Conservation (phyloP, 2,888 invertebrate genomes). For the Meghimatium bilineatum region DNA sequence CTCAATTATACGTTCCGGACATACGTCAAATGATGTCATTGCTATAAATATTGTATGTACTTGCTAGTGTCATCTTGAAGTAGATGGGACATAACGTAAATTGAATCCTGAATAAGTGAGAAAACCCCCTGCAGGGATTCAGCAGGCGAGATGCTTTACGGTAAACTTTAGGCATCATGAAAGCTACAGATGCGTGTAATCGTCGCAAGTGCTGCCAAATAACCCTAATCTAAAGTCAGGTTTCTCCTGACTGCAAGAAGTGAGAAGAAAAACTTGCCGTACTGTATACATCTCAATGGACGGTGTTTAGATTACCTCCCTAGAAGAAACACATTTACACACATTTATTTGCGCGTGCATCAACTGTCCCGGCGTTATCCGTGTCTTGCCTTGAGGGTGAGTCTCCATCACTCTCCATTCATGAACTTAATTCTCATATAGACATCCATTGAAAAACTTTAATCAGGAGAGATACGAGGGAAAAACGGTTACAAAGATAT, state of each 20-base stretch:
- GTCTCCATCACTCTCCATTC: background rate
- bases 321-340: conserved; percentile 44
- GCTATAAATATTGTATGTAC: background rate
- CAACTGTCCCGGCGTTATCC: conserved; percentile 29
- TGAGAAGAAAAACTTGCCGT: conserved; percentile 29
- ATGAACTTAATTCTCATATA: background rate
- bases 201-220: conserved; percentile 34
- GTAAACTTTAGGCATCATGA: background rate
- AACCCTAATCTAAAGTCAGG: conserved; percentile 8
- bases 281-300: conserved; percentile 40
- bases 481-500: background rate
- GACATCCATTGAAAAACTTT: background rate
- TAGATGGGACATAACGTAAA: background rate
- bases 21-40: background rate
- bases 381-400: conserved; percentile 19
- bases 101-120: background rate
- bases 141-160: conserved; percentile 11
- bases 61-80: background rate
- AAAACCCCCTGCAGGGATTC: background rate
- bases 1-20: background rate
- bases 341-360: conserved; percentile 44
- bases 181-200: conserved; percentile 27
- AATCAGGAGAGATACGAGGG: background rate
- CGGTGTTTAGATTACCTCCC: conserved; percentile 44
- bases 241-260: conserved; percentile 32